Conservation (phyloP, 2,113 vertebrate species). For the Entelurus aequoreus region DNA sequence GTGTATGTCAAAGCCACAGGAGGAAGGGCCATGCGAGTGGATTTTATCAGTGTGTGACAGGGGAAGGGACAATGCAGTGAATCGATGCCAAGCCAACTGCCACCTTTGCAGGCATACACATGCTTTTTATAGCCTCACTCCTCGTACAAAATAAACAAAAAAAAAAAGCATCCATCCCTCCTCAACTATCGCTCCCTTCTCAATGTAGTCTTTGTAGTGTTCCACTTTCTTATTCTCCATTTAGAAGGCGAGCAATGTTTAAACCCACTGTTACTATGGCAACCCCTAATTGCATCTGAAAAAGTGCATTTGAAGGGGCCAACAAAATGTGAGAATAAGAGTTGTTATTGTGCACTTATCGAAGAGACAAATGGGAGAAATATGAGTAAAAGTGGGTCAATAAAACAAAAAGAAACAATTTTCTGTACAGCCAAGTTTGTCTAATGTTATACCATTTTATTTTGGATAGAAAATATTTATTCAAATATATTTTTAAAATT, state of each 20-base stretch:
- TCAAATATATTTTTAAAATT: too few relatives aligned
- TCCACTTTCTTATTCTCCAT: constrained; percentile 68
- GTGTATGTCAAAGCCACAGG: constrained; percentile 31
- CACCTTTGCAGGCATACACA: constrained; percentile 54
- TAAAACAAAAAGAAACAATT: neutral
- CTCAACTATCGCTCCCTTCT: constrained; percentile 39
- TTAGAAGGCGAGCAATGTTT: constrained; percentile 68
- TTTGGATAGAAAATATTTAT: neutral
- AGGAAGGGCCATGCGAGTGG: constrained; percentile 41
- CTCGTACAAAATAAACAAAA: constrained; percentile 39
- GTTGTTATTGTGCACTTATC: constrained; percentile 2
- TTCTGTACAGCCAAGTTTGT: neutral
- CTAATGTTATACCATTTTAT: neutral
- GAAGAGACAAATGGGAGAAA: constrained; percentile 14
- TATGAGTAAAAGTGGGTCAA: constrained; percentile 6
- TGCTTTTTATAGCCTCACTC: constrained; percentile 62
- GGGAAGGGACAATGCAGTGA: constrained; percentile 61
- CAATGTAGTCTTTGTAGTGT: constrained; percentile 62
- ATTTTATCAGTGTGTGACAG: constrained; percentile 65
- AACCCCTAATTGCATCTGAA: constrained; percentile 77
- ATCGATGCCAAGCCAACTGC: constrained; percentile 66
- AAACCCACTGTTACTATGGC: constrained; percentile 76
- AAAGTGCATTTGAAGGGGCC: constrained; percentile 64
- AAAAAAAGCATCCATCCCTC: constrained; percentile 20
- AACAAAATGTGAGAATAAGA: constrained; percentile 36